Evolutionary conservation across 2,797 vertebrate species (phyloP).

Genomic region (Epinephelus malabaricus): DNA sequence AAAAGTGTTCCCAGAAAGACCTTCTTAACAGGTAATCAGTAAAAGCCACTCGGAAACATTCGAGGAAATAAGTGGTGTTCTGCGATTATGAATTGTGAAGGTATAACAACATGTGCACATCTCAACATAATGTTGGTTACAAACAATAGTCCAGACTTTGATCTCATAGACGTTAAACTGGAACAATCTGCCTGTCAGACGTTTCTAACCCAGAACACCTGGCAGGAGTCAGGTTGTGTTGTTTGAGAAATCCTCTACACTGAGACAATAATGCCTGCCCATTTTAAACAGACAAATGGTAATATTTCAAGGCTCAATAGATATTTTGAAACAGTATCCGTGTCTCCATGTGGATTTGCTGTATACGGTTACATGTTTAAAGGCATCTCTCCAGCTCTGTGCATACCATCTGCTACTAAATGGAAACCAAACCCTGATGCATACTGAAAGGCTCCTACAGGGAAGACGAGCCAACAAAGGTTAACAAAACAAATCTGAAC

Average conservation of each 20-base stretch:
- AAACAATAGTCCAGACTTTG: conserved; percentile 29
- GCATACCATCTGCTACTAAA: conserved; percentile 71
- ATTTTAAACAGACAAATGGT: conserved; percentile 44
- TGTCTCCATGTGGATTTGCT: conserved; percentile 42
- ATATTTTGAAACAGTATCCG: conserved; percentile 55
- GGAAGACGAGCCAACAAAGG: conserved; percentile 57
- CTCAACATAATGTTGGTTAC: background rate
- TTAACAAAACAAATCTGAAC: conserved; percentile 69
- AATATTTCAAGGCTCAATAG: conserved; percentile 50
- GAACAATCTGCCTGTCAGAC: conserved; percentile 36
- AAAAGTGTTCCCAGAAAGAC: background rate
- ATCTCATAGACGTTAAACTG: conserved; percentile 11
- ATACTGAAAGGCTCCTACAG: conserved; percentile 46
- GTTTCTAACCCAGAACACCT: conserved; percentile 31
- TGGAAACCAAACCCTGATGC: conserved; percentile 56
- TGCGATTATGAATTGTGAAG: background rate
- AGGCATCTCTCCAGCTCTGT: conserved; percentile 58
- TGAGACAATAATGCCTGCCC: conserved; percentile 29
- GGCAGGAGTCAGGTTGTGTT: conserved; percentile 43
- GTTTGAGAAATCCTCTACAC: conserved; percentile 20
- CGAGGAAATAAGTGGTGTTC: background rate
- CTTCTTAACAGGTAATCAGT: background rate
- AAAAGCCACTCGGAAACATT: background rate
- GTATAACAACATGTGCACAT: background rate
- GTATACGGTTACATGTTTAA: conserved; percentile 71